Evolutionary conservation across 1,140 invertebrate genomes (phyloP), one percentile per base, ranked within the genome.

Genomic region (Phenacoccus solenopsis): DNA sequence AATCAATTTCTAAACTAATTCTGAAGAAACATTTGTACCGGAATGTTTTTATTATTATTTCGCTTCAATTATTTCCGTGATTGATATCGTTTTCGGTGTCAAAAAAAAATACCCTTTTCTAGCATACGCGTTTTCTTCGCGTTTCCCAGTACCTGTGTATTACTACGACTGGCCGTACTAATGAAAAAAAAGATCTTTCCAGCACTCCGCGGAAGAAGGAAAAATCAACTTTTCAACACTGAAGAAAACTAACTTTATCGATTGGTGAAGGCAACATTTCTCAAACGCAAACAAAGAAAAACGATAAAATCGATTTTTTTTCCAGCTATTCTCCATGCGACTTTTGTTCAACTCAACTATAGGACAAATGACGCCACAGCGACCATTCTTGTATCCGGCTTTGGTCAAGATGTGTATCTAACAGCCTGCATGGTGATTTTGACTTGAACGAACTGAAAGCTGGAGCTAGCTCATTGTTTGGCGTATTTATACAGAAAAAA

Each of bases 21-120:
- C 38, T 10, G 13, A 16, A n/a, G 38, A 49, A 49, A n/a, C 38
- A 49, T 49, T 49, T 49, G 38, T 49, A 49, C 38, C n/a, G 16
- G 20, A 49, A 49, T 49, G 38, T 49, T 49, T 49, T 49, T 49
- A 49, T 49, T 49, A 49, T 49, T 49, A 49, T 49, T 49, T 49
- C 16, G 20, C 38, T 49, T 49, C 38, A 49, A 49, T 49, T 49
- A 49, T 49, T 49, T n/a, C 38, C 12, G 20, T 49, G 38, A 49
- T 49, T 49, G 38, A 49, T 49, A 16, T n/a, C 12, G 38, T n/a
- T 49, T 49, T 49, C 38, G 20, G 16, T n/a, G 38, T n/a, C n/a
- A 49, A 49, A 49, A n/a, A 49, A 49, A 49, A 49, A 49, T 49
- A 49, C 38, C 38, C 20, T n/a, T 49, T 49, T n/a, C 13, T 49